Base-by-base conservation (phyloP, 2,888 invertebrate genomes). In the Serrognathus titanus region DNA sequence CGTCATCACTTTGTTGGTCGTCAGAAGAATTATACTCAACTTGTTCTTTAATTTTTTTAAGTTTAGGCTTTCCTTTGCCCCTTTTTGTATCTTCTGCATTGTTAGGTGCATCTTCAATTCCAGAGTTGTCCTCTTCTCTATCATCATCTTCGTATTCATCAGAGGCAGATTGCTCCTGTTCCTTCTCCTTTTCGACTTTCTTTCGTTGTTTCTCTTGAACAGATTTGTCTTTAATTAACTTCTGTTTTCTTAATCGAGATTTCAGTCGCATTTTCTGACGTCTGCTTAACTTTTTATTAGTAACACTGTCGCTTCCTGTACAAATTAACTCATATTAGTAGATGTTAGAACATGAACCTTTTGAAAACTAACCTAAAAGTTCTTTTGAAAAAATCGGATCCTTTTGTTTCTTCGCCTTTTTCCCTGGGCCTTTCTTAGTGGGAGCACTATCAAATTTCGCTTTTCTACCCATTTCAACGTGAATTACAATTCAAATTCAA, bases 391-490 rank as follows among this genome's bases (percentile, higher is more conserved):
- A 85, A 48, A 81, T 80, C 1, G 96, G 95, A 66, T 90, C 88
- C 43, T 85, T 85, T 72, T 96, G 96, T 72, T 95, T 96, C 65
- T 87, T 89, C 0, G 93, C 81, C 77, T 95, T 96, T 63, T 87
- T 85, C 0, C 94, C 95, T 7, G 91, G 93, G 0, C 94, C 94
- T 68, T 87, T 89, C 72, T 90, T 90, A 1, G 83, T 83, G 64
- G 85, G 83, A 54, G 80, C 81, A 37, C 80, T 84, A 65, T 82
- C 83, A 74, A 87, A 93, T 70, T 89, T 89, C 3, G 90, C 92
- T 79, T 92, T 94, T 41, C 94, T 83, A 61, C 94, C 94, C 94
- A 94, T 94, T 71, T 68, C 80, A 51, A 35, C 35, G 11, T 13
- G 1, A 43, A 1, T 13, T 6, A 43, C 4, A 43, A 41, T 3